A percentile compares a stretch with the other conserved stretches of the same genome.
Conservation (phyloP, 1,140 invertebrate genomes). For the Philopotamus ludificatus region DNA sequence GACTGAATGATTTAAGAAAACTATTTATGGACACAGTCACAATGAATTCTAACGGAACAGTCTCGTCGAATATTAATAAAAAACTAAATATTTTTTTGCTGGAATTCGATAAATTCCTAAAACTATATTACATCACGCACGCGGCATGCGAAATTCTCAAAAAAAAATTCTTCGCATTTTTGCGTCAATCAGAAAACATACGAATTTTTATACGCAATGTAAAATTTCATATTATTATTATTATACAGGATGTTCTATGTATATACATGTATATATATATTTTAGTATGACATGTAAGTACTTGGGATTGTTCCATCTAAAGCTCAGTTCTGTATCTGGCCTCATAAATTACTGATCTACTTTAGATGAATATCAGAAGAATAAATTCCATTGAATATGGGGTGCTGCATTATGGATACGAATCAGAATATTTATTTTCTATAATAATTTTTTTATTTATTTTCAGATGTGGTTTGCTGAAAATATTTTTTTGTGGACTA, state of each 20-base stretch:
- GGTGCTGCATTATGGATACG: too few relatives aligned
- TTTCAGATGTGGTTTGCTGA: too few relatives aligned
- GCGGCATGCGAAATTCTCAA: too few relatives aligned
- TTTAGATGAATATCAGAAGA: conserved; percentile 32
- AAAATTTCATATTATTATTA: not conserved
- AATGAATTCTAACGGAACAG: not conserved
- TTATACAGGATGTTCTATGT: not conserved
- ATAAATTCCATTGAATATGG: too few relatives aligned
- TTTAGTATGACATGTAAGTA: too few relatives aligned
- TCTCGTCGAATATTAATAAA: too few relatives aligned
- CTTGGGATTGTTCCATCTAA: too few relatives aligned
- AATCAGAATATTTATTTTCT: too few relatives aligned
- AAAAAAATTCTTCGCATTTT: conserved; percentile 24
- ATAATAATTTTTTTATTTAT: too few relatives aligned
- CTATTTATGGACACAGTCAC: not conserved
- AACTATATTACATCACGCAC: conserved; percentile 4
- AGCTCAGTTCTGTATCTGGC: conserved; percentile 19
- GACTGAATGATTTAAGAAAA: too few relatives aligned
- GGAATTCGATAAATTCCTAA: conserved; percentile 5
- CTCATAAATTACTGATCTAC: conserved; percentile 38
- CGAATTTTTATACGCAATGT: not conserved
- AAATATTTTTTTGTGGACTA: too few relatives aligned
- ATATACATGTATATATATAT: conserved; percentile 7
- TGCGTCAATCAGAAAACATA: conserved; percentile 8
- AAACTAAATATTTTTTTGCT: too few relatives aligned